These are phyloP conservation scores for Acrobasis suavella DNA, from an alignment of 2,888 invertebrate genomes.

Conservation along the genomic window DNA sequence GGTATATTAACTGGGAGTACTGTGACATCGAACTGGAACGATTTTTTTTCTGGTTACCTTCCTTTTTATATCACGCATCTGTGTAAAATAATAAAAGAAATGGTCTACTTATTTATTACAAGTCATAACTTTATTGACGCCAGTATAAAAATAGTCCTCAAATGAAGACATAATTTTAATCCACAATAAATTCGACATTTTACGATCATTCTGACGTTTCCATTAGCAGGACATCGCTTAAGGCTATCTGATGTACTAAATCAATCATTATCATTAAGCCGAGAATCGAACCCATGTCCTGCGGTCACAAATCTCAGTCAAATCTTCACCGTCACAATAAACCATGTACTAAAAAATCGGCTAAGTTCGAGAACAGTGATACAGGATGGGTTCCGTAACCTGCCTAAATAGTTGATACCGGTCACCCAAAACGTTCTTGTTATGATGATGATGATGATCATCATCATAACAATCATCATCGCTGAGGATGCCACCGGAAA, in stretches of 20 bases:
- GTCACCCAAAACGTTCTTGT: no score
- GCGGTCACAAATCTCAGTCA: slow-evolving; percentile 17
- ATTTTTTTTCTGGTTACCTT: no score
- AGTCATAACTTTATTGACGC: not conserved
- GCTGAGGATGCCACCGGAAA: no score
- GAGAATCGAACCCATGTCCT: slow-evolving; percentile 4
- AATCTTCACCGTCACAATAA: slow-evolving; percentile 18
- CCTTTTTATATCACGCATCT: no score
- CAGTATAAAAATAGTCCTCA: slow-evolving; percentile 1
- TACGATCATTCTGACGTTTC: slow-evolving; percentile 20
- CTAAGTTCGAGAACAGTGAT: no score
- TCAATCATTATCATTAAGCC: slow-evolving; percentile 22
- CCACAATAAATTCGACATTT: slow-evolving; percentile 19
- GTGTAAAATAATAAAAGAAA: not conserved
- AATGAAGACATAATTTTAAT: slow-evolving; percentile 18
- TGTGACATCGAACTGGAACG: no score
- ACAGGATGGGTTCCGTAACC: no score
- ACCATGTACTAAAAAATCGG: not conserved
- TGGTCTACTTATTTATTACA: not conserved
- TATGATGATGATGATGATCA: no score
- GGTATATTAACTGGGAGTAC: no score
- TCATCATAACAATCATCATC: no score
- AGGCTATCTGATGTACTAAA: slow-evolving; percentile 20
- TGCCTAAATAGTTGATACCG: no score
- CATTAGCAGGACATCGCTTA: slow-evolving; percentile 19